phyloP scores from a whole-genome alignment of 2,888 invertebrate species.

The Camponotus fellah region DNA sequence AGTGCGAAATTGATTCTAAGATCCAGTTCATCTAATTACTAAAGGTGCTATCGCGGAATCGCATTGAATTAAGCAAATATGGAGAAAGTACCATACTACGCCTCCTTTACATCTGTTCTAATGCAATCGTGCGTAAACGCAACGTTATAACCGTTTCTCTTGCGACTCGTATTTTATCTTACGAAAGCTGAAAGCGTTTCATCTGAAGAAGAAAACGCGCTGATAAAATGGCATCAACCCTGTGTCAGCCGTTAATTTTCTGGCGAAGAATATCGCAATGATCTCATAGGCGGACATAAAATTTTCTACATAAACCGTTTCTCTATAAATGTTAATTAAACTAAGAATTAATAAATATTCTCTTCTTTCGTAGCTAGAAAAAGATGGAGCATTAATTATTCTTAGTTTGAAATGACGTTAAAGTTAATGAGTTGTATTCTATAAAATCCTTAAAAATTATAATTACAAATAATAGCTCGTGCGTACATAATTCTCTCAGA shows the following conservation, averaged over 20 bases:
- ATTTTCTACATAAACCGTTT: neutral
- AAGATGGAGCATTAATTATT: neutral
- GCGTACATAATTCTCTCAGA: neutral
- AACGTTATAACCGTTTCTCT: conserved; percentile 51
- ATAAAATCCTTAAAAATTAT: neutral
- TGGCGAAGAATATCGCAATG: neutral
- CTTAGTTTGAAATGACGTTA: neutral
- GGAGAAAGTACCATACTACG: conserved; percentile 37
- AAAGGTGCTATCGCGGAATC: conserved; percentile 38
- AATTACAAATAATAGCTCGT: conserved; percentile 7
- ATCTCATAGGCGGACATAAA: neutral
- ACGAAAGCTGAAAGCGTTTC: conserved; percentile 56
- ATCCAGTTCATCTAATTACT: neutral
- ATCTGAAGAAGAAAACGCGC: neutral
- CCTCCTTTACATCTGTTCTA: conserved; percentile 50
- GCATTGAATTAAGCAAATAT: conserved; percentile 45
- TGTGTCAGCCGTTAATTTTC: neutral
- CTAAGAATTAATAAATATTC: neutral
- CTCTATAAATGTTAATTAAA: conserved; percentile 7
- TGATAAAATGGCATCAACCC: conserved; percentile 11
- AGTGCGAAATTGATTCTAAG: conserved; percentile 18
- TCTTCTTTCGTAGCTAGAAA: neutral
- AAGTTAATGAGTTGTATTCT: neutral
- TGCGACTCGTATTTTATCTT: conserved; percentile 50
- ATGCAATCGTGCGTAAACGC: conserved; percentile 31